phyloP scores from a whole-genome alignment of 2,888 invertebrate genomes.

The Slavum lentiscoides region DNA sequence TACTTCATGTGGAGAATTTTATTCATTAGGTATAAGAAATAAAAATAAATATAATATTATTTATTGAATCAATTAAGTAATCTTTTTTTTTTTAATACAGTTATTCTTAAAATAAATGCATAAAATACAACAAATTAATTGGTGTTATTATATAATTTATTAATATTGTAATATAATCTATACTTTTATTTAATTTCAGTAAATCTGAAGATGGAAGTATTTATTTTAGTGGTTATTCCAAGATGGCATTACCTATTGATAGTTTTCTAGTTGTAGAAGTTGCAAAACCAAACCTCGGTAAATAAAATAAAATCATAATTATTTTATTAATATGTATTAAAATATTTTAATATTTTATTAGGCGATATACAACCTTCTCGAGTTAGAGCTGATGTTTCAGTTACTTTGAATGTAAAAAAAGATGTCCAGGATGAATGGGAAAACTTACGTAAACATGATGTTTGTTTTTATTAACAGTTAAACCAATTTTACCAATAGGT shows the following conservation, averaged over 20 bases:
- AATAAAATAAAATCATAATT: conserved; percentile 19
- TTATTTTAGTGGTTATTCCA: conserved; percentile 97
- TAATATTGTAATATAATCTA: neutral
- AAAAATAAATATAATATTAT: no score
- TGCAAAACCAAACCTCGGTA: conserved; percentile 80
- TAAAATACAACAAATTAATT: neutral
- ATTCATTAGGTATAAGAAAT: no score
- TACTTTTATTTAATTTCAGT: conserved; percentile 62
- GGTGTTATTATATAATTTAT: neutral
- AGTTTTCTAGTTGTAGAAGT: conserved; percentile 95
- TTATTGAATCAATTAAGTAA: no score
- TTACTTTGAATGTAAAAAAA: conserved; percentile 85
- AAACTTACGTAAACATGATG: conserved; percentile 92
- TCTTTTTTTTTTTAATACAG: neutral
- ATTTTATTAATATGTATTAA: neutral
- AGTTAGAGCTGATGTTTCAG: conserved; percentile 91
- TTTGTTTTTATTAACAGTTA: conserved; percentile 94
- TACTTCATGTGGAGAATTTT: no score
- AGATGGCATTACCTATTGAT: conserved; percentile 95
- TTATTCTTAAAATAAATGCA: neutral
- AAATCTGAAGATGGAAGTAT: conserved; percentile 81
- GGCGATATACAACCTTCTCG: conserved; percentile 93
- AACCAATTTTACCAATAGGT: conserved; percentile 83
- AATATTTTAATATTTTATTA: conserved; percentile 46
- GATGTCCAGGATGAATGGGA: conserved; percentile 98